Base-by-base conservation (phyloP, 2,888 invertebrate species). In the Drosophila nigricruria region DNA sequence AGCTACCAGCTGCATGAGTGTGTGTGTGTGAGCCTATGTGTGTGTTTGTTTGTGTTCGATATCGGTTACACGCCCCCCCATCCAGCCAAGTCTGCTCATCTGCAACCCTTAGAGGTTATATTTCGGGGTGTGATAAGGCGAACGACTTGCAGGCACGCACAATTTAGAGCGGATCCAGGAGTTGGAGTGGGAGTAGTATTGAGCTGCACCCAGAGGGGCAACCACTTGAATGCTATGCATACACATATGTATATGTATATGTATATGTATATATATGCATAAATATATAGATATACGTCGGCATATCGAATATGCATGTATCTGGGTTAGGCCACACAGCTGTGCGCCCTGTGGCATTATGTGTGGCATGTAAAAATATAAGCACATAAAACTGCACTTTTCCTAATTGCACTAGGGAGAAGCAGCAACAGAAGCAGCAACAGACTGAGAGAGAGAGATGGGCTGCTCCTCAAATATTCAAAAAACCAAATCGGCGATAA, bases 91-190 rank as follows among this genome's bases (percentile, higher is more conserved):
- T 20, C 54, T 42, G 43, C 34, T 73, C 77, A 62, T 65, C 67
- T 68, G 79, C 82, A 83, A 85, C 83, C 85, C 88, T 80, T 81
- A 81, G 72, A 66, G 79, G 67, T 18, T 47, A n/a, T 40, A 53
- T 47, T 64, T 67, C 42, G 60, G 72, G 67, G 79, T 79, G 77
- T 82, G 88, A 85, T 88, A 85, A 70, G 63, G 49, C 56, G 49
- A 91, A 91, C 77, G 91, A 83, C 88, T 89, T 81, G 64, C 70
- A 84, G 81, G 80, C 91, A 91, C 90, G 91, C 91, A 91, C 90
- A 90, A 90, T 91, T 91, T 86, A 81, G 77, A 82, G 81, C 81
- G 70, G 54, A 32, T 52, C 52, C 52, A 59, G 65, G 12, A 38
- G 16, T 20, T 16, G 50, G 38, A 72, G 68, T 52, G 53, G 69